Base-by-base conservation (phyloP, 2,113 vertebrate species). In the Oriolus oriolus region DNA sequence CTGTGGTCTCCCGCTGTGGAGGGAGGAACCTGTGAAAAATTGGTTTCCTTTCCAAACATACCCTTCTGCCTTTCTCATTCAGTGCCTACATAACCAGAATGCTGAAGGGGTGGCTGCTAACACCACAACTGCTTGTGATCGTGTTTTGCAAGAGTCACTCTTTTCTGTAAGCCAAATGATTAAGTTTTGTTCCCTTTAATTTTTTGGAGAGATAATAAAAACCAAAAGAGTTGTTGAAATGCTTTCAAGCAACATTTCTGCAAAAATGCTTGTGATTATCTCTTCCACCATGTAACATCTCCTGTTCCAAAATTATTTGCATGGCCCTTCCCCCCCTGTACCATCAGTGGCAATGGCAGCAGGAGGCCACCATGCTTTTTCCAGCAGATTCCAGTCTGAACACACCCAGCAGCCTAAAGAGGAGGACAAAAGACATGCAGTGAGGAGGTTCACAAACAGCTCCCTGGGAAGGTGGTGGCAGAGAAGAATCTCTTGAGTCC, bases 1-100 rank as follows among this genome's bases (percentile, higher is more conserved):
- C 90, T 95, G 95, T 94, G 96, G 91, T 93, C 83, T 96, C 74
- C 87, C 60, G 16, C 94, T 78, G 80, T 28, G 85, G 57, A 93
- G 89, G 87, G 85, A 89, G 91, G 83, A 89, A 93, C 95, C 94
- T 82, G 35, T 54, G 85, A 95, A 93, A 77, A 90, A 82, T 50
- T 3, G 24, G 75, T 95, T 96, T 95, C 84, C 87, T 94, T 93
- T 90, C 73, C 92, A 93, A 96, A 95, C 92, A 89, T 59, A 69
- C 83, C 49, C 71, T 93, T 59, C 91, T 95, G 89, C 74, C 63
- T 80, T 65, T 56, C 90, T 90, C 84, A 77, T 87, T 92, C 81
- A 87, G 16, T 70, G 80, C 90, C 92, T 78, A 47, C 19, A 1
- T 84, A 90, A 73, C 53, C 44, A 9, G 53, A 57, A 22, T 24